These are phyloP conservation scores for Strigops habroptila DNA, from an alignment of 2,113 vertebrate genomes.

Conservation along the genomic window DNA sequence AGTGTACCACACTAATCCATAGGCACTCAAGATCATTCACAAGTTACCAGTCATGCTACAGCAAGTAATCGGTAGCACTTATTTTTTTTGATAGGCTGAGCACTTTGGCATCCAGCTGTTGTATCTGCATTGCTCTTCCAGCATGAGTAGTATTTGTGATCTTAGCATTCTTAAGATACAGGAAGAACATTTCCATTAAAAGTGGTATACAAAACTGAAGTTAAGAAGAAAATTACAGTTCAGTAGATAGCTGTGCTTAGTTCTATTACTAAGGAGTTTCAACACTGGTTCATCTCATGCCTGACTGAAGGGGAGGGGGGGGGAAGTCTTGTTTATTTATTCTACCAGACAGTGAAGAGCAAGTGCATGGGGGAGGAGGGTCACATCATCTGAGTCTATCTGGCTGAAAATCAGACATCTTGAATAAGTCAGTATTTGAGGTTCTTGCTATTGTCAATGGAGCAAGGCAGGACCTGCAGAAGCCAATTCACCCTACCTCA, in stretches of 20 bases:
- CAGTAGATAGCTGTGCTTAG: neutral
- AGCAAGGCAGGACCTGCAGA: neutral
- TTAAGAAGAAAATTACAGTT: neutral
- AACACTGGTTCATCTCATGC: neutral
- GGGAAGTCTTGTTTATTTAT: neutral
- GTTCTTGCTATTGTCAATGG: neutral
- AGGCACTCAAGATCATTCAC: neutral
- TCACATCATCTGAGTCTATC: neutral
- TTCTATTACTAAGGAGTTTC: neutral
- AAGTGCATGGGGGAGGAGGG: neutral
- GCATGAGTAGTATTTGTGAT: neutral
- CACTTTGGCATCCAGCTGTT: neutral
- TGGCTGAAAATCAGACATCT: neutral
- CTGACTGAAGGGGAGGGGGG: neutral
- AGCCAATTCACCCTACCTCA: neutral
- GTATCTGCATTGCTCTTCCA: neutral
- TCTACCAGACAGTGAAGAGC: neutral
- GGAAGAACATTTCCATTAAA: neutral
- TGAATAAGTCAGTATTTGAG: neutral
- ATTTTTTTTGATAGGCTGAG: neutral
- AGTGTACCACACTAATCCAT: neutral
- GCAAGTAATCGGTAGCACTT: neutral
- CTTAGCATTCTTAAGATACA: neutral
- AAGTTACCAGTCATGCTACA: neutral
- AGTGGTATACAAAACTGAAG: neutral